phyloP scores from a whole-genome alignment of 1,140 invertebrate genomes.

The Drosophila kurseongensis region DNA sequence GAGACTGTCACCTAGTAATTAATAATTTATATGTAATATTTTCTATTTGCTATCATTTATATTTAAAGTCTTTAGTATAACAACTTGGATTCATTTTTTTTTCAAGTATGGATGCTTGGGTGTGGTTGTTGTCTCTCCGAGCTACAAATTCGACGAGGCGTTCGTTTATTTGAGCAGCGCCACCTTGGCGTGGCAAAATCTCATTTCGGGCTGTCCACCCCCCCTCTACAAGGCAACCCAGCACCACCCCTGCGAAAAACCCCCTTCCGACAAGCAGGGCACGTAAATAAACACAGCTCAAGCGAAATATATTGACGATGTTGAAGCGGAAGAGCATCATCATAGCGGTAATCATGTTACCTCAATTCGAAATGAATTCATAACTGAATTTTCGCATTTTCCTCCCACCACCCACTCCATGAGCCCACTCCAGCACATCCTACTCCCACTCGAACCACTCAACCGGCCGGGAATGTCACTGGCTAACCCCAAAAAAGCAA shows the following conservation, averaged over 20 bases:
- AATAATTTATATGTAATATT: too few species aligned
- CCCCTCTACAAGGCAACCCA: too few species aligned
- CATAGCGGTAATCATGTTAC: conserved; percentile 84
- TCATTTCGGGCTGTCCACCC: conserved; percentile 55
- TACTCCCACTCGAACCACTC: conserved; percentile 16
- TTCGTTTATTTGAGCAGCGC: conserved; percentile 79
- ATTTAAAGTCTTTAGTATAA: too few species aligned
- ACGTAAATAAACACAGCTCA: conserved; percentile 81
- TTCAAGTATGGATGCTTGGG: conserved; percentile 10
- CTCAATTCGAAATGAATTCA: conserved; percentile 84
- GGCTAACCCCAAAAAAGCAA: conserved; percentile 47
- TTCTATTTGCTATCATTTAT: too few species aligned
- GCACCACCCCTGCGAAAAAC: not conserved
- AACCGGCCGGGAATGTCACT: conserved; percentile 45
- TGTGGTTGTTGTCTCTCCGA: conserved; percentile 18
- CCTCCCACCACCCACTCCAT: not conserved
- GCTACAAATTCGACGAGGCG: conserved; percentile 70
- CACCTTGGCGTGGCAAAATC: conserved; percentile 79
- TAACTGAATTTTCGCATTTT: conserved; percentile 84
- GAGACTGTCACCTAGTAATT: too few species aligned
- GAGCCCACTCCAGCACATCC: not conserved
- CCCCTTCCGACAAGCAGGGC: conserved; percentile 20
- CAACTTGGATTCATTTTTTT: not conserved
- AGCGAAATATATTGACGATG: conserved; percentile 81
- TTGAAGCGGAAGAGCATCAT: conserved; percentile 81